A percentile compares a stretch with the other conserved stretches of the same genome.
phyloP scores from a whole-genome alignment of 2,888 invertebrate species.

The Chironomus riparius region DNA sequence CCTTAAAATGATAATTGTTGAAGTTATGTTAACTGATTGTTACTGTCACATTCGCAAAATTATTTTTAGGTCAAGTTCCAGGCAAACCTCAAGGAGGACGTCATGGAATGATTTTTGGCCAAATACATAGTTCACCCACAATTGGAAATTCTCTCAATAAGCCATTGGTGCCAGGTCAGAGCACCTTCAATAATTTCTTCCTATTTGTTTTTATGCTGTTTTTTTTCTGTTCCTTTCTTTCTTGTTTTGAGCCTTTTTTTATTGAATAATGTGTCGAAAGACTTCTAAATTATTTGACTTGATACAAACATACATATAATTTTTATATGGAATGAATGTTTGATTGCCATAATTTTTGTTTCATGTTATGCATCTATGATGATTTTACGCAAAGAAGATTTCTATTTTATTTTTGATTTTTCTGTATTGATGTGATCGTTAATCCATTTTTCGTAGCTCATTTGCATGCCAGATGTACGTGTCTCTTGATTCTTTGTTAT shows the following conservation, averaged over 20 bases:
- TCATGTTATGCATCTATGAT: not conserved
- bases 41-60: conserved; percentile 8
- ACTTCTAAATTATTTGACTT: too few relatives aligned
- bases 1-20: not conserved
- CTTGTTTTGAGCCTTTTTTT: conserved; percentile 21
- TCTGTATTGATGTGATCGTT: too few relatives aligned
- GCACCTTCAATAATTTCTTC: not conserved
- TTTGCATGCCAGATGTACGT: not conserved
- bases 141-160: conserved; percentile 40
- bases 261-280: not conserved
- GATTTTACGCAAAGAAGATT: not conserved
- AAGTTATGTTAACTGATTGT: not conserved
- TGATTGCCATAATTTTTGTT: too few relatives aligned
- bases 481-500: not conserved
- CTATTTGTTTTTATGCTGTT: conserved; percentile 6
- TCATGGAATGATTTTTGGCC: conserved; percentile 56
- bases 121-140: conserved; percentile 33
- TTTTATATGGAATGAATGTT: too few relatives aligned
- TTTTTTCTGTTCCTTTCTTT: conserved; percentile 28
- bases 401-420: too few relatives aligned
- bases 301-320: too few relatives aligned
- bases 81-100: conserved; percentile 55
- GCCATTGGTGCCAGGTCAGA: conserved; percentile 46
- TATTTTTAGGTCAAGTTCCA: conserved; percentile 49
- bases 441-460: not conserved